Percentiles rank a stretch among this genome's conserved stretches.
Evolutionary conservation across 2,888 invertebrate genomes (phyloP).

Genomic region (Drosophila robusta): DNA sequence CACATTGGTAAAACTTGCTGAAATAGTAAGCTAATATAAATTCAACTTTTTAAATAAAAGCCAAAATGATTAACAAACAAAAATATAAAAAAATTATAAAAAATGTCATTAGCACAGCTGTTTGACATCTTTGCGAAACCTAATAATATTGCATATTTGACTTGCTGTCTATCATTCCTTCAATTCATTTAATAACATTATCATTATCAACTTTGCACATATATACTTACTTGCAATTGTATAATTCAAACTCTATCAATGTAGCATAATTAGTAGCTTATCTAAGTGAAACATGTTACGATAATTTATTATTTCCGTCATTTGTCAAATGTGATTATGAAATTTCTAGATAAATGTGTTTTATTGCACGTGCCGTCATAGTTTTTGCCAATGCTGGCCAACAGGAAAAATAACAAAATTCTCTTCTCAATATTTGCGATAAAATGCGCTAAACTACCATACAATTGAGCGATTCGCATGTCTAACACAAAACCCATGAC

Average conservation of each 20-base stretch:
- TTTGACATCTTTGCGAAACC: no score
- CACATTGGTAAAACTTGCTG: no score
- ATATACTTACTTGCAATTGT: not conserved
- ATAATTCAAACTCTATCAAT: not conserved
- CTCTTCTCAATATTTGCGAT: slow-evolving; percentile 19
- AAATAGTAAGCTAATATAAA: no score
- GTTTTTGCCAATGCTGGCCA: not conserved
- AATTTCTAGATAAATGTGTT: slow-evolving; percentile 23
- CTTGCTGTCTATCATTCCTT: no score
- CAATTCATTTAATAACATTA: no score
- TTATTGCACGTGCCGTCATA: slow-evolving; percentile 11
- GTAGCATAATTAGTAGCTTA: slow-evolving; percentile 12
- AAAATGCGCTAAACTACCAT: slow-evolving; percentile 28
- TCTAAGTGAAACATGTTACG: slow-evolving; percentile 19
- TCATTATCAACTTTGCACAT: not conserved
- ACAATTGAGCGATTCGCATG: slow-evolving; percentile 31
- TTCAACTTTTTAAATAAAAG: no score
- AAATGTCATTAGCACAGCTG: no score
- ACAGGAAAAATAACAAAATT: not conserved
- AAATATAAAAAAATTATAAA: no score
- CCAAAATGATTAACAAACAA: no score
- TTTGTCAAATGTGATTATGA: slow-evolving; percentile 39
- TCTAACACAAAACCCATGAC: slow-evolving; percentile 31
- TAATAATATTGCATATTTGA: no score
- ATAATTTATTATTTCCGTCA: slow-evolving; percentile 31